These are phyloP conservation scores for Stichopus horrens DNA, from an alignment of 53 echinoderm and acorn worm species.

Conservation along the genomic window DNA sequence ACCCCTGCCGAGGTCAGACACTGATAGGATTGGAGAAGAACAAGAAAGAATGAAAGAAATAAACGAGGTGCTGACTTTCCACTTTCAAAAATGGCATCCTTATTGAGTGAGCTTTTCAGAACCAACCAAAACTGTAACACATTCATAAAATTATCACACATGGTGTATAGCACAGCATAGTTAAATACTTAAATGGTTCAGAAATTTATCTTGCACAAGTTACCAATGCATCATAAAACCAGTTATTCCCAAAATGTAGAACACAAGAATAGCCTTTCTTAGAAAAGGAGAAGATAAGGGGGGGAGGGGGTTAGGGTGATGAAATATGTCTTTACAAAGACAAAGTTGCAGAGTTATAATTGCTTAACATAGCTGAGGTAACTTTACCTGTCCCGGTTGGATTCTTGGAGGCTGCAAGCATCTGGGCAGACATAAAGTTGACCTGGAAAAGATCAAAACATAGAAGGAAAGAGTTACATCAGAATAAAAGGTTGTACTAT, in stretches of 20 bases:
- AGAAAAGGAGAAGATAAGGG: too few relatives aligned
- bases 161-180: too few relatives aligned
- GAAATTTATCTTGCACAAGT: too few relatives aligned
- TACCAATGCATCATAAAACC: too few relatives aligned
- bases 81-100: neutral
- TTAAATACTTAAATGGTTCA: too few relatives aligned
- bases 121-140: too few relatives aligned
- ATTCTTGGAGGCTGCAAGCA: constrained; percentile 83
- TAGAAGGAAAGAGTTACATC: neutral
- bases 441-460: constrained; percentile 57
- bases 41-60: neutral
- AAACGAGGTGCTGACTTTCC: neutral
- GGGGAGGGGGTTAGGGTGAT: too few relatives aligned
- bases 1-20: constrained; percentile 70
- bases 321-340: too few relatives aligned
- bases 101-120: neutral
- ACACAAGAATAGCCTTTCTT: too few relatives aligned
- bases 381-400: constrained; percentile 71
- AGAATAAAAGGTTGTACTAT: neutral
- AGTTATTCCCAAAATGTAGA: too few relatives aligned
- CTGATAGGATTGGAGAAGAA: constrained; percentile 29
- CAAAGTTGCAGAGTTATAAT: too few relatives aligned
- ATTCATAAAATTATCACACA: too few relatives aligned
- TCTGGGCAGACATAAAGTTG: constrained; percentile 99
- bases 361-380: neutral